Percentiles rank a stretch among this genome's conserved stretches.
These are phyloP conservation scores for Helicoverpa armigera DNA, from an alignment of 1,140 invertebrate species.

Conservation along the genomic window DNA sequence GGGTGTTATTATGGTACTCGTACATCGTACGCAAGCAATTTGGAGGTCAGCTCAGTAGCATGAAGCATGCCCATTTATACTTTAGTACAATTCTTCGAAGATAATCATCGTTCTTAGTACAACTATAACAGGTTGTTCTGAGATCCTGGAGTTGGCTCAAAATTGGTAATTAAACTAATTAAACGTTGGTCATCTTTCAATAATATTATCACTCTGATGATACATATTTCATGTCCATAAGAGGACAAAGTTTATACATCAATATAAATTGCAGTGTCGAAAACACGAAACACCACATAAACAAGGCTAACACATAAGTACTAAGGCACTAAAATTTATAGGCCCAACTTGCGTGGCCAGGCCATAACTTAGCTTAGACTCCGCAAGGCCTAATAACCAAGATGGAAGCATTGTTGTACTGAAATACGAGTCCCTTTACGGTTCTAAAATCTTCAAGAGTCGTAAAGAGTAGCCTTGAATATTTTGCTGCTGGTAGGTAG, in stretches of 20 bases:
- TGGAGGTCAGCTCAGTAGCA: too few species aligned
- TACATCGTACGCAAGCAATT: too few species aligned
- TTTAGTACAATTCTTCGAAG: too few species aligned
- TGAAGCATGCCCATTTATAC: too few species aligned
- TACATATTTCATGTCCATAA: not conserved
- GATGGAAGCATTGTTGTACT: constrained; percentile 31
- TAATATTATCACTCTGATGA: not conserved
- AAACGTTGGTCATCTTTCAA: too few species aligned
- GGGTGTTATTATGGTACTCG: too few species aligned
- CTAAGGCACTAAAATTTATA: constrained; percentile 31
- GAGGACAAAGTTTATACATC: constrained; percentile 7
- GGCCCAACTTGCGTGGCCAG: constrained; percentile 10
- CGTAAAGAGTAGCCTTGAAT: constrained; percentile 33
- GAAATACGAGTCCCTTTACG: constrained; percentile 22
- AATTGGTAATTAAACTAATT: too few species aligned
- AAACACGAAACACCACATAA: constrained; percentile 21
- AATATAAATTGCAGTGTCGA: constrained; percentile 27
- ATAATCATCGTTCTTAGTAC: too few species aligned
- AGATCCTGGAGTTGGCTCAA: not conserved
- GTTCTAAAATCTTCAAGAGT: constrained; percentile 20
- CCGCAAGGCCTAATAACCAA: constrained; percentile 30
- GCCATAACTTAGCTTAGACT: constrained; percentile 25
- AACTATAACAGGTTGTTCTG: not conserved
- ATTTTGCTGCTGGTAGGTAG: constrained; percentile 5
- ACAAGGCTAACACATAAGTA: constrained; percentile 35